Evolutionary conservation across 2,888 invertebrate species (phyloP), one percentile per base, ranked within the genome.

Genomic region (Epistrophe grossulariae): DNA sequence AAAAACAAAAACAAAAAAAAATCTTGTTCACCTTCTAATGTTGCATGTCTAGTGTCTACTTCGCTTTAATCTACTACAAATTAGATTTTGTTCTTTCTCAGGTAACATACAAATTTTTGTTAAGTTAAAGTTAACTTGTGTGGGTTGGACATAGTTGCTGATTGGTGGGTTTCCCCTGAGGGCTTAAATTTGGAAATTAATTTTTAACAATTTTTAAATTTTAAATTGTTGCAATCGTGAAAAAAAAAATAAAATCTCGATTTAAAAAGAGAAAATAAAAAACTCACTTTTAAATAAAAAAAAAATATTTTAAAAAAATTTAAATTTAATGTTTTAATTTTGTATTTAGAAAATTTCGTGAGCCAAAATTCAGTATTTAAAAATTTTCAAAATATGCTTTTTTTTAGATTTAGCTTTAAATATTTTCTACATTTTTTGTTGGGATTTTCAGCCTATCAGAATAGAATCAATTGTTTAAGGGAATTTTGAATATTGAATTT

Each of bases 11-110:
- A 35, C 7, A 8, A 59, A 55, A n/a, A 55, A n/a, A 52, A 64
- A 85, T 70, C 85, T 82, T 82, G 85, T 85, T 85, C 85, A 85
- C 85, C 85, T 85, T 85, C 82, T 78, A 78, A 50, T 71, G 85
- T 82, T 84, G 84, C 84, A 73, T 84, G 84, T 79, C 62, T 76
- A 60, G 70, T 84, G 84, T 79, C 62, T 76, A 60, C 55, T 73
- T 28, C 35, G 52, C 24, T 19, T 66, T 59, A 15, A 35, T 60
- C 60, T 45, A 38, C 57, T 62, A 83, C 77, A 77, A 82, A 62
- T 73, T 68, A 73, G 68, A 79, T 79, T 68, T 73, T 72, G 60
- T 79, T 68, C 74, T 74, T 62, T 62, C 74, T 66, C 28, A n/a
- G 52, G 48, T 55, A 28, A 28, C 48, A 24, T n/a, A 62, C 15